phyloP scores from a whole-genome alignment of 1,140 invertebrate genomes.

The Aphaenogaster rudis region DNA sequence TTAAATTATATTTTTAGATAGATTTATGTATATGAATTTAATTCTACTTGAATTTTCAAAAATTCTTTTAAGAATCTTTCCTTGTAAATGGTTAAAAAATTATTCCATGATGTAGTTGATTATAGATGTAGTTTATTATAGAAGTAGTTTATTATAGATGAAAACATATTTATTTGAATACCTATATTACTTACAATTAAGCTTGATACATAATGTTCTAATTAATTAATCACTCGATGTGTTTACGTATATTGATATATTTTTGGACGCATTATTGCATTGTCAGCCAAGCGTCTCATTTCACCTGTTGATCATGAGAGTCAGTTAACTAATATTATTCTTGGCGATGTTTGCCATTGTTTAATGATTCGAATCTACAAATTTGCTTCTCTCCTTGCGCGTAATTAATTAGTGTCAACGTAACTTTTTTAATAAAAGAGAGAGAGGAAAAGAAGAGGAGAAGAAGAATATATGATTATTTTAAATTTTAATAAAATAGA shows the following conservation, averaged over 20 bases:
- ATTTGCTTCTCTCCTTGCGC: constrained; percentile 15
- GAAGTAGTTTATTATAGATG: not conserved
- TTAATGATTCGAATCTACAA: not conserved
- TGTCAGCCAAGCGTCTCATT: constrained; percentile 51
- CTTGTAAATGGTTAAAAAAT: not conserved
- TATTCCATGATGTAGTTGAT: not conserved
- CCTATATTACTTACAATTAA: not conserved
- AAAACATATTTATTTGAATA: not conserved
- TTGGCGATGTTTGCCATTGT: constrained; percentile 21
- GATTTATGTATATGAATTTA: not conserved
- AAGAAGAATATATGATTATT: not conserved
- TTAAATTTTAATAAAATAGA: constrained; percentile 20
- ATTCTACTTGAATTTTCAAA: not conserved
- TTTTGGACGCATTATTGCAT: constrained; percentile 58
- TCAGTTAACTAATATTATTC: constrained; percentile 68
- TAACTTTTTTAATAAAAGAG: not conserved
- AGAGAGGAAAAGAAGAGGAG: too few species aligned
- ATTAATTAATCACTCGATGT: not conserved
- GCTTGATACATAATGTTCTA: not conserved
- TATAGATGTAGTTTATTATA: constrained; percentile 1
- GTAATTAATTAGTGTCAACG: constrained; percentile 27
- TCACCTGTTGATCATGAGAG: constrained; percentile 69
- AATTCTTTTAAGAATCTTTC: not conserved
- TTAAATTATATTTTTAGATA: not conserved
- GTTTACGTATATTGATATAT: constrained; percentile 40